phyloP scores from a whole-genome alignment of 2,888 invertebrate genomes.

The Glaucopsyche alexis region DNA sequence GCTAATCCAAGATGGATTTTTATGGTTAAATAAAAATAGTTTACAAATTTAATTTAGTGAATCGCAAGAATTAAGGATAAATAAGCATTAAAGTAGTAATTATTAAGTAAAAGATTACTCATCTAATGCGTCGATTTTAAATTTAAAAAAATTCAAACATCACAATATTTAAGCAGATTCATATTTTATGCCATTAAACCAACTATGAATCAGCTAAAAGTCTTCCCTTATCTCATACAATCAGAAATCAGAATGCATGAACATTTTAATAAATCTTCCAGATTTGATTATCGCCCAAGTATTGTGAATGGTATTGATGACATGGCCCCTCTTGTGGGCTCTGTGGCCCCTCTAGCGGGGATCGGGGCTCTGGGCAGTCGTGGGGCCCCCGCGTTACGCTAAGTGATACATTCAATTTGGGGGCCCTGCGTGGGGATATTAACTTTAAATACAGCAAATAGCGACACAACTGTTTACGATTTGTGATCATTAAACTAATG shows the following conservation, averaged over 20 bases:
- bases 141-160: too few relatives aligned
- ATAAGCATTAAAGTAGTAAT: too few relatives aligned
- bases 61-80: too few relatives aligned
- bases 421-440: conserved; percentile 41
- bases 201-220: conserved; percentile 13
- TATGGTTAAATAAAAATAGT: neutral
- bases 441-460: conserved; percentile 25
- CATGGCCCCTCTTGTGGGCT: conserved; percentile 35
- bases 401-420: conserved; percentile 68
- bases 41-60: neutral
- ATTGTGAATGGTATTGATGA: conserved; percentile 16
- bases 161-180: too few relatives aligned
- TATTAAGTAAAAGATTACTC: too few relatives aligned
- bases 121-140: too few relatives aligned
- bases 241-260: conserved; percentile 1
- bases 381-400: conserved; percentile 67
- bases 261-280: conserved; percentile 20
- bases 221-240: neutral
- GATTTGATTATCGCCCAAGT: neutral
- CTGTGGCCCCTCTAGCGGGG: neutral
- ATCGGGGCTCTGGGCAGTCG: conserved; percentile 41
- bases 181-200: too few relatives aligned
- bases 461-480: neutral
- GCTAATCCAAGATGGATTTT: neutral
- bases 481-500: conserved; percentile 12